Percentiles rank a stretch among this genome's conserved stretches.
Evolutionary conservation across 2,113 vertebrate species (phyloP).

Genomic region (Petroica traversi): DNA sequence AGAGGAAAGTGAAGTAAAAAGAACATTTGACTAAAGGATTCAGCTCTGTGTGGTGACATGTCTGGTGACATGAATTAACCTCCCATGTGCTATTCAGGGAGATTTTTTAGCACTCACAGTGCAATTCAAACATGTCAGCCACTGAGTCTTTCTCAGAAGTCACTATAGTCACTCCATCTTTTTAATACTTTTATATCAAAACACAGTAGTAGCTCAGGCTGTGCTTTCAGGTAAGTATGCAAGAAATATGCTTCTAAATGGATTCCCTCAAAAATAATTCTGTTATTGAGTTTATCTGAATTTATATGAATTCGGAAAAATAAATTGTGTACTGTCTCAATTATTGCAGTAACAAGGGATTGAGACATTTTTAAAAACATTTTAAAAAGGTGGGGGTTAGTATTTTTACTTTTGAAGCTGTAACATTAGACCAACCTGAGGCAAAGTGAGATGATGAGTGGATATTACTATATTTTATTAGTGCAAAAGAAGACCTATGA

Average conservation of each 20-base stretch:
- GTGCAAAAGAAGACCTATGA: not conserved
- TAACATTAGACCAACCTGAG: not conserved
- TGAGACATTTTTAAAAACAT: not conserved
- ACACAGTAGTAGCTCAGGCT: not conserved
- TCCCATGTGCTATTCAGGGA: not conserved
- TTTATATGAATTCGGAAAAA: not conserved
- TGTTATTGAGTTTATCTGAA: not conserved
- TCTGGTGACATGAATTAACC: constrained; percentile 9
- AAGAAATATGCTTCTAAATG: not conserved
- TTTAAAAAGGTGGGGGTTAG: not conserved
- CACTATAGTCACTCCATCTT: not conserved
- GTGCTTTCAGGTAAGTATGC: not conserved
- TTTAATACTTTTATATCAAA: not conserved
- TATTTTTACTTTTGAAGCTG: not conserved
- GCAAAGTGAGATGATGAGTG: not conserved
- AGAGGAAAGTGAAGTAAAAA: not conserved
- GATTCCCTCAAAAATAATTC: not conserved
- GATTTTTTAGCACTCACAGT: not conserved
- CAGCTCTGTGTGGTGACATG: not conserved
- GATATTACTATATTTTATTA: not conserved
- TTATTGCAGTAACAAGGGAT: not conserved
- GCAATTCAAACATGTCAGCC: not conserved
- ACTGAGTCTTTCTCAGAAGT: not conserved
- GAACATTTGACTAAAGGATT: not conserved
- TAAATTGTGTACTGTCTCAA: not conserved